These are phyloP conservation scores for Ganaspis sp. DNA, from an alignment of 1,140 invertebrate species.

Conservation along the genomic window DNA sequence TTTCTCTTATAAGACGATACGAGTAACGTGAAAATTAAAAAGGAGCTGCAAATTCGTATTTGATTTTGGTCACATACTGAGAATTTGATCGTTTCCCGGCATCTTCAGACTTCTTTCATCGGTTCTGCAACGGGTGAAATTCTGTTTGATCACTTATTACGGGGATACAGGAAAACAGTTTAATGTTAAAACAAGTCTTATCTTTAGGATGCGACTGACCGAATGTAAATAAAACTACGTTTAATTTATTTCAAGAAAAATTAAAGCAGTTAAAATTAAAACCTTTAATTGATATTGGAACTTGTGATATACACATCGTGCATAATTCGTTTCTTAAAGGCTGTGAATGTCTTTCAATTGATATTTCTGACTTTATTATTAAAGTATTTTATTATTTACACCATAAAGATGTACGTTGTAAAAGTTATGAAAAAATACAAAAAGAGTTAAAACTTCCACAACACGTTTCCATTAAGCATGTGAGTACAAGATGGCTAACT, in stretches of 20 bases:
- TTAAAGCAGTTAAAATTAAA: background rate
- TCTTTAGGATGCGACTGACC: background rate
- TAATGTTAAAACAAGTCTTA: background rate
- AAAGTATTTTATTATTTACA: background rate
- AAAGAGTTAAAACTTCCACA: background rate
- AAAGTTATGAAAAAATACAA: background rate
- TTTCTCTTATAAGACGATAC: background rate
- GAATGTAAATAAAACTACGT: too few relatives aligned
- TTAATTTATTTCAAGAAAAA: background rate
- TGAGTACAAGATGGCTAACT: background rate
- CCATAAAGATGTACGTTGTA: background rate
- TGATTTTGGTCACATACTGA: background rate
- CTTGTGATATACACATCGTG: background rate
- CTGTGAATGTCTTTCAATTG: background rate
- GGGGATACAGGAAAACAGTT: background rate
- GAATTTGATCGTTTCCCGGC: background rate
- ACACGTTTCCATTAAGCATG: background rate
- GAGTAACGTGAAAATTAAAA: background rate
- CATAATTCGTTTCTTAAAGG: conserved; percentile 32
- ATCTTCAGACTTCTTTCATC: background rate
- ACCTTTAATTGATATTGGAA: background rate
- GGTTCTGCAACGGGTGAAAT: background rate
- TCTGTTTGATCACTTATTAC: background rate
- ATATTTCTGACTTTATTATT: background rate
- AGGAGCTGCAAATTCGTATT: background rate